Percentiles rank a stretch among this genome's conserved stretches.
These are phyloP conservation scores for Orgyia antiqua DNA, from an alignment of 2,888 invertebrate species.

Conservation along the genomic window DNA sequence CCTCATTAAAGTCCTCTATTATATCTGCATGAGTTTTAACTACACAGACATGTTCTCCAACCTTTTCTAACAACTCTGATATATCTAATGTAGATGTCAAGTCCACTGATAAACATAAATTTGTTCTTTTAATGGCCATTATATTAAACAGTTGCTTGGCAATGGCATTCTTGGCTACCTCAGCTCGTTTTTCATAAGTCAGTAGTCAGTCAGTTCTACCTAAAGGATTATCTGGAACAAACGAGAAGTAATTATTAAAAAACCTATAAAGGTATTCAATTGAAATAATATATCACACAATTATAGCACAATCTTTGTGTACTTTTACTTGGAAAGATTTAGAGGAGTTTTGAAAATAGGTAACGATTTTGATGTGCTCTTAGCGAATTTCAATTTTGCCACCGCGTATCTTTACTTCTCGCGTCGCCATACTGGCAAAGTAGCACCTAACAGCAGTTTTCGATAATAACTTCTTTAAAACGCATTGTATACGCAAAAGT, in stretches of 20 bases:
- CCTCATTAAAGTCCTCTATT: conserved; percentile 85
- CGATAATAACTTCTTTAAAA: no score
- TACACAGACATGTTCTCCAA: conserved; percentile 91
- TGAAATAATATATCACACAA: no score
- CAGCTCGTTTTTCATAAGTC: conserved; percentile 79
- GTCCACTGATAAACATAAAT: conserved; percentile 95
- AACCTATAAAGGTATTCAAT: no score
- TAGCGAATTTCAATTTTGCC: no score
- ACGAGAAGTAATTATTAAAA: neutral
- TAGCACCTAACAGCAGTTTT: no score
- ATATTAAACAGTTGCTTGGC: conserved; percentile 83
- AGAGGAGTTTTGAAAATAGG: no score
- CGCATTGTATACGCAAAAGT: neutral
- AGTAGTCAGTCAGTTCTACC: conserved; percentile 79
- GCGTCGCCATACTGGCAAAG: no score
- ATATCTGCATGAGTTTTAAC: conserved; percentile 95
- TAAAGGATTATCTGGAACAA: conserved; percentile 30
- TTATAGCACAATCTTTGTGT: no score
- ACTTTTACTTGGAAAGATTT: no score
- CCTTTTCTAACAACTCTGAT: conserved; percentile 83
- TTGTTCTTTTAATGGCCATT: conserved; percentile 91
- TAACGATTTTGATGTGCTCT: no score
- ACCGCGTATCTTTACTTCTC: no score
- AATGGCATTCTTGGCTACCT: conserved; percentile 77
- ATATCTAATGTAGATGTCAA: conserved; percentile 83